Evolutionary conservation across 2,888 invertebrate species (phyloP), one percentile per base, ranked within the genome.

Genomic region (Anagyrus pseudococci): DNA sequence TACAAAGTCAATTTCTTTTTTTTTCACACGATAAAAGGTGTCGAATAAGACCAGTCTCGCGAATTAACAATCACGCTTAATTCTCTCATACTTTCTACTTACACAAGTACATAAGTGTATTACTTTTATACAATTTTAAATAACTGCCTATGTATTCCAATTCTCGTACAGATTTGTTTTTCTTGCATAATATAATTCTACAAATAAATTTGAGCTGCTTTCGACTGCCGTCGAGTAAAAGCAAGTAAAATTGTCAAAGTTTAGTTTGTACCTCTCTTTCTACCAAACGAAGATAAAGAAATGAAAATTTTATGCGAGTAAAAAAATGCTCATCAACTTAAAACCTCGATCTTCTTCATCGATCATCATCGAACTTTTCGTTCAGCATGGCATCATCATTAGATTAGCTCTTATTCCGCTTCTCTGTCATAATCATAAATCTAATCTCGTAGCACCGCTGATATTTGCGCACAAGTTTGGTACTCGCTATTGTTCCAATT

Each of bases 71-170:
- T n/a, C n/a, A n/a, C n/a, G n/a, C n/a, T n/a, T n/a, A n/a, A n/a
- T n/a, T n/a, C n/a, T 62, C 44, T 33, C 61, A 58, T 48, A 46
- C 37, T 50, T 59, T 66, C 70, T 74, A 74, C 71, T 70, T 74
- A 73, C 61, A 73, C 61, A 68, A 72, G 70, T 71, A 68, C 69
- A 70, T 70, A 67, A 67, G 55, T 63, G 56, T 62, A 41, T 57
- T 33, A 60, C 23, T 67, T 72, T 73, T 77, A 75, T 77, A 77
- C 76, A 76, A 74, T 70, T 69, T 77, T 75, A 73, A 69, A 72
- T 70, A 73, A 67, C 68, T 69, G 70, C 64, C 26, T 50, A 44
- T 58, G 46, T 57, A 37, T 10, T 60, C 64, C 48, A 64, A 60
- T 15, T 56, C 56, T 49, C 19, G 46, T 48, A 57, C 19, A 64